Evolutionary conservation across 2,888 invertebrate species (phyloP).

Genomic region (Hyposoter didymator): DNA sequence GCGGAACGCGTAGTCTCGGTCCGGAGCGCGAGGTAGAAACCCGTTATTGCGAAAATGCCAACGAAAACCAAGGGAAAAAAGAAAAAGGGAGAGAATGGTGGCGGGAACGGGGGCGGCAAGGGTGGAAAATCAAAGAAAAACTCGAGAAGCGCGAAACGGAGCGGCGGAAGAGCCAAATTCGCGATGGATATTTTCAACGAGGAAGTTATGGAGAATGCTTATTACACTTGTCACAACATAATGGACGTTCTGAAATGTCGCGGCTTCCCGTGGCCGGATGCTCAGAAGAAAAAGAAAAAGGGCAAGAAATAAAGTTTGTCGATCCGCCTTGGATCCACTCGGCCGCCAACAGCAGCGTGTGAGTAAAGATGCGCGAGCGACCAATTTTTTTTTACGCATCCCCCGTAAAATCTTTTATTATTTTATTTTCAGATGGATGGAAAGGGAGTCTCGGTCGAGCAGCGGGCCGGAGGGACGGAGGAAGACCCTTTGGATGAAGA

Average conservation of each 20-base stretch:
- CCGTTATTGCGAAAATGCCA: slow-evolving; percentile 49
- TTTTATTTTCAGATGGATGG: too few species aligned
- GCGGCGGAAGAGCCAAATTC: slow-evolving; percentile 88
- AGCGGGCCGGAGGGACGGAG: too few species aligned
- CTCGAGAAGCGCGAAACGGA: slow-evolving; percentile 84
- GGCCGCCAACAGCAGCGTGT: too few species aligned
- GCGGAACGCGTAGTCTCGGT: too few species aligned
- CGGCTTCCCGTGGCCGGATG: slow-evolving; percentile 96
- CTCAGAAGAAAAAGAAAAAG: slow-evolving; percentile 94
- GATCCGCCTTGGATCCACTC: too few species aligned
- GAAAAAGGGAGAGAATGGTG: slow-evolving; percentile 57
- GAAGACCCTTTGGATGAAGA: too few species aligned
- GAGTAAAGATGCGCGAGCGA: too few species aligned
- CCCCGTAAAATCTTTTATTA: too few species aligned
- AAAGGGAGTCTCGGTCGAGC: too few species aligned
- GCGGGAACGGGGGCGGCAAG: slow-evolving; percentile 75
- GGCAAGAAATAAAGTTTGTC: slow-evolving; percentile 86
- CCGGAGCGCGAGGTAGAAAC: too few species aligned
- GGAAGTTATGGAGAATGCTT: slow-evolving; percentile 97
- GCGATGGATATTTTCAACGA: slow-evolving; percentile 95
- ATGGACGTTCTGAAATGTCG: slow-evolving; percentile 94
- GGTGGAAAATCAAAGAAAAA: slow-evolving; percentile 85
- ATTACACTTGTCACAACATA: slow-evolving; percentile 96
- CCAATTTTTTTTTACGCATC: too few species aligned
- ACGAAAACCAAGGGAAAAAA: slow-evolving; percentile 72